Evolutionary conservation across 1,140 invertebrate species (phyloP), one percentile per base, ranked within the genome.

Genomic region (Cephus cinctus): DNA sequence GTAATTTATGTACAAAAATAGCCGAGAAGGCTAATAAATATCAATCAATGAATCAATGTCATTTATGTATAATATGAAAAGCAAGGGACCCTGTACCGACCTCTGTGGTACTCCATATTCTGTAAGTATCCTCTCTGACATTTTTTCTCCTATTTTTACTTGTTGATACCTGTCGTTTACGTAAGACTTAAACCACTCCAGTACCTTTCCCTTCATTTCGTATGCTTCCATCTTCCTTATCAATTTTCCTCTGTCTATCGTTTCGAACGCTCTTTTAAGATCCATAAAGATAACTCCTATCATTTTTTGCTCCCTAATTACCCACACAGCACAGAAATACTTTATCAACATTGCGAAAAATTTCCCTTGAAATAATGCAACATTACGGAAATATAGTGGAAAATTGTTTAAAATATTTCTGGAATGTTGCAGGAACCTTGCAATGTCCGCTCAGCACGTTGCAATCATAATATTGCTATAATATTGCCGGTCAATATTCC

Each of bases 261-360:
- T 57, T 47, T 57, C 54, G 47, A 60, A 58, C 4, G 52, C 52
- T 42, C 50, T 23, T 21, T 42, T 50, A 5, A 58, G 19, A 18
- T 55, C 50, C 31, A 50, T 18, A 20, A 55, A 52, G 15, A 48
- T 18, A 11, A 38, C 23, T 15, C 42, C 43, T 18, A 45, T 27
- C 14, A 40, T 31, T 41, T 44, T 20, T 18, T 23, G 39, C 14
- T 44, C 18, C 14, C 42, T 30, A 22, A 45, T 19, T 9, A n/a
- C n/a, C n/a, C n/a, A n/a, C n/a, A n/a, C n/a, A n/a, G n/a, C n/a
- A n/a, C n/a, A n/a, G n/a, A n/a, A n/a, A n/a, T n/a, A n/a, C n/a
- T n/a, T n/a, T n/a, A n/a, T n/a, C n/a, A n/a, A n/a, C n/a, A n/a
- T n/a, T n/a, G n/a, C n/a, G n/a, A n/a, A n/a, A n/a, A n/a, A n/a